Conservation (phyloP, 1,140 invertebrate species). For the Asobara japonica region DNA sequence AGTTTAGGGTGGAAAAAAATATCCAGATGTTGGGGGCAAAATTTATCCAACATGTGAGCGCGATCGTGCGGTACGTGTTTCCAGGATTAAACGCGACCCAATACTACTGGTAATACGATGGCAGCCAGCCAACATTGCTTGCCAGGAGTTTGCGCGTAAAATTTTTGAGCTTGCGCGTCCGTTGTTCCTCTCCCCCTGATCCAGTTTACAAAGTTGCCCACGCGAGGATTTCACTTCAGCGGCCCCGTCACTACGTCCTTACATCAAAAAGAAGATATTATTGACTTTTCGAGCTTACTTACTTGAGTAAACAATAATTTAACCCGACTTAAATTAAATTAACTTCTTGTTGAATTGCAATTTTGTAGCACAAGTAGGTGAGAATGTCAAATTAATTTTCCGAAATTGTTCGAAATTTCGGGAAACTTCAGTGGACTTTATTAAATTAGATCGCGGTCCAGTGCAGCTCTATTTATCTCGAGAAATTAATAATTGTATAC, state of each 20-base stretch:
- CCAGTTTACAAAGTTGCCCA: constrained; percentile 23
- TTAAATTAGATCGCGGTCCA: too few species aligned
- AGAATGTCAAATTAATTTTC: too few species aligned
- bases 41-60: constrained; percentile 1
- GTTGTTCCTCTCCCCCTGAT: neutral
- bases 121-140: constrained; percentile 29
- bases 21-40: neutral
- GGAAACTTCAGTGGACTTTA: too few species aligned
- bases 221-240: constrained; percentile 20
- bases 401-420: too few species aligned
- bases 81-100: constrained; percentile 39
- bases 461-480: too few species aligned
- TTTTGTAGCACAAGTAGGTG: too few species aligned
- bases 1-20: constrained; percentile 7
- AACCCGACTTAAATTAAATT: neutral
- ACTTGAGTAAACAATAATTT: constrained; percentile 8
- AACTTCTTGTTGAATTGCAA: neutral
- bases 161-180: constrained; percentile 45
- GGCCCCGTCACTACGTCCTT: constrained; percentile 12
- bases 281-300: constrained; percentile 9
- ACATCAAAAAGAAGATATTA: constrained; percentile 19
- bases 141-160: constrained; percentile 47
- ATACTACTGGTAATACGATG: constrained; percentile 26
- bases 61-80: constrained; percentile 37
- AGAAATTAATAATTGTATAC: too few species aligned